Evolutionary conservation across 2,797 vertebrate genomes (phyloP).

Genomic region (Triplophysa yarkandensis): DNA sequence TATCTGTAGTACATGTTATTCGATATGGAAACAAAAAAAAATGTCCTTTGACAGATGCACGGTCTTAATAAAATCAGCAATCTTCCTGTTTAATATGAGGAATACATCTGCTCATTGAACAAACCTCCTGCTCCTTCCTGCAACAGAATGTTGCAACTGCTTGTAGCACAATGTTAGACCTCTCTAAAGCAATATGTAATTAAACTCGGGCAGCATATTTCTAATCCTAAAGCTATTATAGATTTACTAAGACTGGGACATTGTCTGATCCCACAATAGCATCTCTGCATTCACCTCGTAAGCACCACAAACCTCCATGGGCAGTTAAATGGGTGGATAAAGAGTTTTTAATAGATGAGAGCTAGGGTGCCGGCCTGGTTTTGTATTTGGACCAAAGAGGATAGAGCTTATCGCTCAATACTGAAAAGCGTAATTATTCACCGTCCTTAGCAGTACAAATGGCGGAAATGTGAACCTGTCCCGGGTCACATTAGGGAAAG

Average conservation of each 20-base stretch:
- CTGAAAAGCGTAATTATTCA: constrained; percentile 70
- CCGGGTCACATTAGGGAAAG: constrained; percentile 56
- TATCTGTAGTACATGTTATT: background rate
- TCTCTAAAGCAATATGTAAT: constrained; percentile 80
- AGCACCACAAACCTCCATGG: constrained; percentile 65
- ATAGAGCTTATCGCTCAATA: constrained; percentile 51
- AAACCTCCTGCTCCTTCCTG: constrained; percentile 41
- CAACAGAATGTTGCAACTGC: constrained; percentile 46
- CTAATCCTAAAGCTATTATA: constrained; percentile 82
- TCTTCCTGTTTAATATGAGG: constrained; percentile 45
- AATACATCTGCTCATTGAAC: constrained; percentile 50
- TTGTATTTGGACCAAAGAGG: constrained; percentile 58
- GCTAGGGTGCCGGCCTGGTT: constrained; percentile 60
- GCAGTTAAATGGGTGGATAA: constrained; percentile 80
- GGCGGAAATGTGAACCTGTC: constrained; percentile 73
- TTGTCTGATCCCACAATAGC: constrained; percentile 72
- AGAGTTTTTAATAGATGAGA: constrained; percentile 74
- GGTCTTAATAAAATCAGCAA: constrained; percentile 45
- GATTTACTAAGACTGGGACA: constrained; percentile 72
- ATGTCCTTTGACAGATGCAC: constrained; percentile 42
- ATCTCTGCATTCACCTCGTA: constrained; percentile 54
- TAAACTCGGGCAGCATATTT: constrained; percentile 81
- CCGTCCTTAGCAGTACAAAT: constrained; percentile 64
- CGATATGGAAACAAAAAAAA: constrained; percentile 10
- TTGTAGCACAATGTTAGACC: constrained; percentile 63